These are phyloP conservation scores for Plusia festucae DNA, from an alignment of 2,888 invertebrate genomes.

Conservation along the genomic window DNA sequence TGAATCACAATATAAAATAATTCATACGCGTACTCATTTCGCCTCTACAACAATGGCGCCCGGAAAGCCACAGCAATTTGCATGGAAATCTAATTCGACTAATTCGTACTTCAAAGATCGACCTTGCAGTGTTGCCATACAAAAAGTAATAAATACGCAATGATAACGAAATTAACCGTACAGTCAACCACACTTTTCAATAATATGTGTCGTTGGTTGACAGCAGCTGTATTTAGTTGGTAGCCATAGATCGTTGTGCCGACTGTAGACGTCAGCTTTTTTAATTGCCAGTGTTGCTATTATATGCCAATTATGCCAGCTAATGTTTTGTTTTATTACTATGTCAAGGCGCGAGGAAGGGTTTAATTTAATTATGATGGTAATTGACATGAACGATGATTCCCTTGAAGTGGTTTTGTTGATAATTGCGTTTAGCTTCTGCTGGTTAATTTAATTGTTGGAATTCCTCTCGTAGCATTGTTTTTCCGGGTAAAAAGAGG, in stretches of 20 bases:
- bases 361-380: conserved; percentile 35
- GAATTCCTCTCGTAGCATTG: neutral
- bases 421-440: conserved; percentile 6
- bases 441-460: conserved; percentile 3
- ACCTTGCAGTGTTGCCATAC: conserved; percentile 58
- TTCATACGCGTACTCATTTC: conserved; percentile 43
- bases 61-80: conserved; percentile 49
- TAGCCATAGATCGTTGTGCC: neutral
- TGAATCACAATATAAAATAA: conserved; percentile 27
- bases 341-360: conserved; percentile 52
- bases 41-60: conserved; percentile 46
- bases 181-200: neutral
- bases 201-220: no score
- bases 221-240: neutral
- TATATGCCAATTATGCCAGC: conserved; percentile 56
- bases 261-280: conserved; percentile 48
- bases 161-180: conserved; percentile 58
- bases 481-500: neutral
- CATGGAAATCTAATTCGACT: conserved; percentile 52
- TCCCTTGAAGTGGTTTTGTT: conserved; percentile 23
- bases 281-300: conserved; percentile 56
- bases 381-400: conserved; percentile 19
- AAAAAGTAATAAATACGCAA: conserved; percentile 54
- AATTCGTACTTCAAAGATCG: conserved; percentile 51
- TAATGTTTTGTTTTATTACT: conserved; percentile 44